Percentiles rank a stretch among this genome's conserved stretches.
These are phyloP conservation scores for Myotis planiceps DNA, from an alignment of 2,797 vertebrate genomes.

Conservation along the genomic window DNA sequence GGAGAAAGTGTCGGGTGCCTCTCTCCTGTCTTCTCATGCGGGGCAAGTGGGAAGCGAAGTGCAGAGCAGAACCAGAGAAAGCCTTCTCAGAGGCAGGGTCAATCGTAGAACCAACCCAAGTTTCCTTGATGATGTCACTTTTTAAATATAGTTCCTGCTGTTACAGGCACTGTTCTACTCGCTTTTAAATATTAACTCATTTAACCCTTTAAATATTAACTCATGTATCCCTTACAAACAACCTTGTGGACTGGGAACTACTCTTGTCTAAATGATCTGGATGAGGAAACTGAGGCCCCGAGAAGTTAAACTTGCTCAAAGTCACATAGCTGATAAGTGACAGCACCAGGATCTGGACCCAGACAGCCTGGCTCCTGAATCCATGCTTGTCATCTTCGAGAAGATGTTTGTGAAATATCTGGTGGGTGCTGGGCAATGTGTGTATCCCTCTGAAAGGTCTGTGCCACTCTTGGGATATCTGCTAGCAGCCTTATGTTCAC, in stretches of 20 bases:
- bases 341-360: background rate
- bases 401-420: no score
- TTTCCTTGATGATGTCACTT: background rate
- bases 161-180: background rate
- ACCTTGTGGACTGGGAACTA: background rate
- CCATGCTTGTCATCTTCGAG: background rate
- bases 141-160: background rate
- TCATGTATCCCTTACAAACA: background rate
- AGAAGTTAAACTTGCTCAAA: background rate
- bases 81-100: background rate
- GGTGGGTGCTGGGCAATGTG: background rate
- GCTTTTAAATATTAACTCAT: constrained; percentile 22
- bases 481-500: background rate
- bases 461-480: background rate
- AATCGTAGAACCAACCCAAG: background rate
- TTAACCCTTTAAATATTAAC: constrained; percentile 34
- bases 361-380: background rate
- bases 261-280: constrained; percentile 17
- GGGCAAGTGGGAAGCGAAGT: background rate
- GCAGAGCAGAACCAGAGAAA: background rate
- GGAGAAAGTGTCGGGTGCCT: background rate
- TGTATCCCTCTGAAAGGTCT: constrained; percentile 13
- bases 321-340: background rate
- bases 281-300: background rate
- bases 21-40: background rate